Evolutionary conservation across 2,888 invertebrate genomes (phyloP), one percentile per base, ranked within the genome.

Genomic region (Cataglyphis rosenhaueri): DNA sequence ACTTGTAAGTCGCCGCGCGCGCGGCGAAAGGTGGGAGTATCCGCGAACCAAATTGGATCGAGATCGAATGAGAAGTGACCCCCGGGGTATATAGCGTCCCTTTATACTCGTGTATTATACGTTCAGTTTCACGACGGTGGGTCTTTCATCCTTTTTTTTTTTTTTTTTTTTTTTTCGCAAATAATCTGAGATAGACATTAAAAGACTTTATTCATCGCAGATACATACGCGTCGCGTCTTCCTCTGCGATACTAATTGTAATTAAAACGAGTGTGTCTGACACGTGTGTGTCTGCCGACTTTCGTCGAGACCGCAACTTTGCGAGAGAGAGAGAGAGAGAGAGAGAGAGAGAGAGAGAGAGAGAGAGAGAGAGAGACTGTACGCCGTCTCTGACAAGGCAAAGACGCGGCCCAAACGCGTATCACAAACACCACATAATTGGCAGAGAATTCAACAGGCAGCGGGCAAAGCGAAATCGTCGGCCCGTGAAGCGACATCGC

Each of bases 381-480:
- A 25, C n/a, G 41, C 25, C 44, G 21, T 59, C 29, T 68, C 81
- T 85, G 81, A 85, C 35, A 82, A 89, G 83, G 83, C 83, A 87
- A 89, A 86, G 84, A 87, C 84, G 81, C 85, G 84, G 83, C 84
- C 82, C 83, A 86, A 75, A 85, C 87, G 86, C 83, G 83, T 86
- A 86, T 91, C 91, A 87, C 92, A 92, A 92, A 91, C 89, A 88
- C 90, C 91, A 91, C 92, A 92, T 92, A 92, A 93, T 93, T 92
- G 92, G 92, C 88, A 89, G 89, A 91, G 92, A 90, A 91, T 91
- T 91, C 89, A 91, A 91, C 86, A 85, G 84, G 83, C 87, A 90
- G 90, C 87, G 86, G 89, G 90, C 90, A 91, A 92, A 92, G 91
- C 89, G 85, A 85, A 88, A 84, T 91, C 91, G 92, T 85, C 90